phyloP scores from a whole-genome alignment of 2,888 invertebrate species.

The Priocnemis perturbator region DNA sequence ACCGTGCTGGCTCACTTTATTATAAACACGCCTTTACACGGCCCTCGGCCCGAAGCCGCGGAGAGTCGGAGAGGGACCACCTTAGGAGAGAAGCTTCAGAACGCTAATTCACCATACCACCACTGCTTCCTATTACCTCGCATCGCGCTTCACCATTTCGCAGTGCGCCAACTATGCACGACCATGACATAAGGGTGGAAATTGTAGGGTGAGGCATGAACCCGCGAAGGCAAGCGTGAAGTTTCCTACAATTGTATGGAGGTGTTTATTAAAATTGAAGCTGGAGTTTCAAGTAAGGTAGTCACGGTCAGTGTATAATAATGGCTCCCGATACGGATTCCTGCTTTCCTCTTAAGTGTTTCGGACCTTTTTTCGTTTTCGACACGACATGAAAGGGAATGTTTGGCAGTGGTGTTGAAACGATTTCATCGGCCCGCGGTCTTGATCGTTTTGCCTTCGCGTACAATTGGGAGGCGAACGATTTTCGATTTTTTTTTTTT shows the following conservation, averaged over 20 bases:
- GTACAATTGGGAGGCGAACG: not conserved
- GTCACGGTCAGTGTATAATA: too few species aligned
- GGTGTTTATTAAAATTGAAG: too few species aligned
- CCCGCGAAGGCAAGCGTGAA: too few species aligned
- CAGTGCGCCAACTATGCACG: not conserved
- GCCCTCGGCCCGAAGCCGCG: constrained; percentile 2
- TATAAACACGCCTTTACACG: constrained; percentile 38
- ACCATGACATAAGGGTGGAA: too few species aligned
- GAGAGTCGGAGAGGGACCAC: constrained; percentile 35
- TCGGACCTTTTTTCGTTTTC: too few species aligned
- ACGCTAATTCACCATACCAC: constrained; percentile 27
- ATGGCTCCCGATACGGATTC: too few species aligned
- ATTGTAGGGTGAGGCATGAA: too few species aligned
- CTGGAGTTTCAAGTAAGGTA: too few species aligned
- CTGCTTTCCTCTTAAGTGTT: too few species aligned
- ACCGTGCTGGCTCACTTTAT: constrained; percentile 36
- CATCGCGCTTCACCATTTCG: not conserved
- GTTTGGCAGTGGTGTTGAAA: too few species aligned
- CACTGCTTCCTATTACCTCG: constrained; percentile 17
- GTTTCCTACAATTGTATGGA: too few species aligned
- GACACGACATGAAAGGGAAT: not conserved
- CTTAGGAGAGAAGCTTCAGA: constrained; percentile 28
- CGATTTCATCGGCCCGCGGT: not conserved
- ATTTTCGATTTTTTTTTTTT: too few species aligned
- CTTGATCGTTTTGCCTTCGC: not conserved